Evolutionary conservation across 2,888 invertebrate species (phyloP), one percentile per base, ranked within the genome.

Genomic region (Hydropsyche betteni): DNA sequence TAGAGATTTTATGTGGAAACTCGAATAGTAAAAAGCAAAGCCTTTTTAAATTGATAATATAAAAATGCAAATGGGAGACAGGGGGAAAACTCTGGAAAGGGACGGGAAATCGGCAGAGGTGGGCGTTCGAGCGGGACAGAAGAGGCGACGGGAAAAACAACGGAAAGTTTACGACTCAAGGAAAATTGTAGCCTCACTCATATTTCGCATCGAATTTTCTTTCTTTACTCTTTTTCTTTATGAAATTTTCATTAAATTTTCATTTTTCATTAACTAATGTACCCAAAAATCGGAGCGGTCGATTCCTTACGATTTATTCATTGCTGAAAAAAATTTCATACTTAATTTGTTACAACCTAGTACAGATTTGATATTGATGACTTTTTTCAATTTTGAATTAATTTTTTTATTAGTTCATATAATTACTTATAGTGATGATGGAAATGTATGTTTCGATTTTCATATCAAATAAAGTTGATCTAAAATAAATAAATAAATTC

Each of bases 31-130:
- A 64, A 64, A 64, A 64, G 64, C 64, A 64, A 64, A 64, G 64
- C 64, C 64, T 64, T 64, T 64, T 64, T 64, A 64, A 64, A 64
- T 64, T 64, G 64, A 64, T 64, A 64, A 64, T 64, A 64, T 69
- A 51, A 51, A 69, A 69, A 69, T 51, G 69, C 50, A 69, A 69
- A 51, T 44, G 51, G 69, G 24, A 14, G 34, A 68, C 12, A 36
- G 50, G 69, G 64, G 36, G 7, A 64, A 64, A 12, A 10, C 36
- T 33, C 12, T 12, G 12, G n/a, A 64, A 36, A 8, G 64, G 34
- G 36, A 64, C 1, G 64, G 64, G 6, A 34, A 64, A 8, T 16
- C 6, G 55, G 5, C 14, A 6, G 55, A n/a, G 16, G 12, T 14
- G 16, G 10, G 55, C 55, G 55, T n/a, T 14, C 24, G n/a, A 64